Evolutionary conservation across 2,888 invertebrate species (phyloP), one percentile per base, ranked within the genome.

Genomic region (Aspidiotus destructor): DNA sequence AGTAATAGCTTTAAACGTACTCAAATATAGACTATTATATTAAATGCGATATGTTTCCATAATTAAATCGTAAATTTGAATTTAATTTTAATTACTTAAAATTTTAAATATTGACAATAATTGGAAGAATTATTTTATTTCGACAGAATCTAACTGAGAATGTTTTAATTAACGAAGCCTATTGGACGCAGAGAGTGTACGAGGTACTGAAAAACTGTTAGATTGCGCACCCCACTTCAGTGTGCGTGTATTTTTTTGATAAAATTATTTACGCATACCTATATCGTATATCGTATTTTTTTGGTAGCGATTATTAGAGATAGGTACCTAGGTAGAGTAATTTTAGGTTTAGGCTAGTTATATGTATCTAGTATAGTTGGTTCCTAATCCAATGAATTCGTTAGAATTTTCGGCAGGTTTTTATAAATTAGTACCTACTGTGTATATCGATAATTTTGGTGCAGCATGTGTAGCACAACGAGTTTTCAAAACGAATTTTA

Each of bases 101-200:
- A n/a, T 48, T 48, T 6, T 48, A 13, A 48, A 48, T 48, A 48
- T n/a, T n/a, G n/a, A n/a, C n/a, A 13, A 48, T 48, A 48, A 48
- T 48, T 48, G 48, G 11, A n/a, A 48, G 3, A 48, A 48, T 48
- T 48, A 68, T 70, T 70, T 79, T 84, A 83, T 86, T 83, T 84
- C 84, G 85, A 83, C 89, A 92, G 92, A 92, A 92, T 85, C 89
- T 92, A 87, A 92, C 91, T 83, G 90, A 92, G 86, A 87, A 89
- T 84, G 87, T 91, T 82, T 89, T 92, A 84, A 85, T 92, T 84
- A 92, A 92, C 84, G 91, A 92, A 85, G 90, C 89, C 79, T 87
- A 88, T 83, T 92, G 92, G 92, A 89, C 90, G 82, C 86, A 87
- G 81, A 86, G 89, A 82, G 90, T 89, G 80, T 86, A 87, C 86